Base-by-base conservation (phyloP, 2,888 invertebrate genomes). In the Trichacis sp. region DNA sequence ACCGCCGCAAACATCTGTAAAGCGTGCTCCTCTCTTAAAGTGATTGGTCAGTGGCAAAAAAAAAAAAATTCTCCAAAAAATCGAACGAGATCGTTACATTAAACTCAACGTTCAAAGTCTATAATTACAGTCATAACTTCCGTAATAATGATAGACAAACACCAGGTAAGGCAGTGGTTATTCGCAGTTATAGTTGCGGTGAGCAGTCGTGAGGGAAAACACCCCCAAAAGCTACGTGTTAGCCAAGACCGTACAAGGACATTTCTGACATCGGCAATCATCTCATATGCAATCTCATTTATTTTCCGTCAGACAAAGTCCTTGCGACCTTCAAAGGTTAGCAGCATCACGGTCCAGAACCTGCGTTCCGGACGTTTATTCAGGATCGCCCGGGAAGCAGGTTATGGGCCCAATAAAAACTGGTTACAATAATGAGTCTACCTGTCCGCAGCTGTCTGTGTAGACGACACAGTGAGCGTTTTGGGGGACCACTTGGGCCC, bases 401-500 rank as follows among this genome's bases (percentile, higher is more conserved):
- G 71, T 79, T 74, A 77, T 80, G 80, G 68, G 77, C 78, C 77
- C 71, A 78, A 78, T 81, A 83, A 83, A 83, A 84, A 84, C 81
- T 84, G 84, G 84, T 84, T 84, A 84, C 84, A 84, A 84, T 84
- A 84, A 84, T 84, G 83, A 84, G 82, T 84, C 84, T 94, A 95
- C 95, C 95, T 95, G 95, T 91, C 94, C 95, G 90, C 93, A 93
- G 87, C 93, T 93, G 90, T 95, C 95, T 89, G 95, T 95, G 92
- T 95, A 95, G 89, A 93, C 92, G 89, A 95, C 94, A 90, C 92
- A 94, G 87, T 93, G 93, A 89, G 94, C 94, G 89, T 95, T 95
- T 88, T 91, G 89, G 86, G 93, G 92, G 89, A 92, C 89, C 82
- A 85, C 80, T 85, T 83, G 84, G 89, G 91, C 87, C 87, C 87